A percentile compares a stretch with the other conserved stretches of the same genome.
These are phyloP conservation scores for Alviniconcha strummeri DNA, from an alignment of 2,888 invertebrate species.

Conservation along the genomic window DNA sequence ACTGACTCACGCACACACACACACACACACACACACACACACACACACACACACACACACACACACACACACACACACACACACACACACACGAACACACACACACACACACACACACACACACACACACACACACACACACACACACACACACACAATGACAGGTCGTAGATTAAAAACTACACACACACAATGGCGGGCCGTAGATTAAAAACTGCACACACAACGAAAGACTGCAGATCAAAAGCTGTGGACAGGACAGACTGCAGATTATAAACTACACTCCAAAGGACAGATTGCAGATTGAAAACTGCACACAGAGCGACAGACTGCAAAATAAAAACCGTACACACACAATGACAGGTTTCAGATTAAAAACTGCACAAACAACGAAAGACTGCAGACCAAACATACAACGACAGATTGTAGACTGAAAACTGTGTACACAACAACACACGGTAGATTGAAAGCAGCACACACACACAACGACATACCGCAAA, in stretches of 20 bases:
- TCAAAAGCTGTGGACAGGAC: no score
- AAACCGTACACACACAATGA: neutral
- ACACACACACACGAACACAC: neutral
- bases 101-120: neutral
- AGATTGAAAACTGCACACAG: neutral
- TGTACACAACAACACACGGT: no score
- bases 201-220: neutral
- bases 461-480: neutral
- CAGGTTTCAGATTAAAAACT: neutral
- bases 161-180: neutral
- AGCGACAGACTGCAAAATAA: neutral
- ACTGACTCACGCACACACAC: neutral
- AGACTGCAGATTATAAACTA: no score
- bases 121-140: constrained; percentile 7
- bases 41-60: constrained; percentile 11
- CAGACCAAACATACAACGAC: no score
- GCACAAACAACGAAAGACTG: no score
- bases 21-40: constrained; percentile 1
- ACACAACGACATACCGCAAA: neutral
- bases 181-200: neutral
- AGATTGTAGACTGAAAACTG: no score
- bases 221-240: neutral
- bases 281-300: neutral
- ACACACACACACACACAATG: neutral
- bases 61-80: neutral